These are phyloP conservation scores for Drosophila dives DNA, from an alignment of 2,888 invertebrate species.

Conservation along the genomic window DNA sequence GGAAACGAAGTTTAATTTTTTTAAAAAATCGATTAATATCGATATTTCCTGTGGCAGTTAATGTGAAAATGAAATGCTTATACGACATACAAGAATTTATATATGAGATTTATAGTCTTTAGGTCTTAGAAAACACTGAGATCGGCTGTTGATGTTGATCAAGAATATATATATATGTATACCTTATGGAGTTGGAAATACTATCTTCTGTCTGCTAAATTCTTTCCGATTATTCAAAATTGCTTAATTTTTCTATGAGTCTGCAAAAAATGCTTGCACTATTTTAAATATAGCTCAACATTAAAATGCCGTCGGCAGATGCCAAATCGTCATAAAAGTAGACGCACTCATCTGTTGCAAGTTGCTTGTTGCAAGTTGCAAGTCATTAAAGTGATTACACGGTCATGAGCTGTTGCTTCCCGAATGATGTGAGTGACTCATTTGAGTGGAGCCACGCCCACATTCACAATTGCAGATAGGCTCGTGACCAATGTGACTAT, in stretches of 20 bases:
- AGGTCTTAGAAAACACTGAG: background rate
- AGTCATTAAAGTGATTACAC: background rate
- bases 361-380: constrained; percentile 13
- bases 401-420: constrained; percentile 15
- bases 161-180: background rate
- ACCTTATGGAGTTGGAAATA: background rate
- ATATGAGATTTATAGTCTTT: background rate
- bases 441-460: constrained; percentile 33
- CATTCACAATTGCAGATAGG: constrained; percentile 18
- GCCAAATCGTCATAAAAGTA: background rate
- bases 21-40: background rate
- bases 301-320: constrained; percentile 14
- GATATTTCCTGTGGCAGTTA: background rate
- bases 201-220: rapidly evolving
- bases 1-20: background rate
- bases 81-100: background rate
- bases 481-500: constrained; percentile 69
- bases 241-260: background rate
- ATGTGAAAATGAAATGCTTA: background rate
- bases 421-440: constrained; percentile 41
- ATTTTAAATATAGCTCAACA: background rate
- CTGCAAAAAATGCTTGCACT: background rate
- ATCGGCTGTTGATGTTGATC: background rate
- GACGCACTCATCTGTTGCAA: constrained; percentile 1
- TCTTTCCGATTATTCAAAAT: background rate